phyloP scores from a whole-genome alignment of 2,113 vertebrate genomes.

The Sinocyclocheilus rhinocerous region DNA sequence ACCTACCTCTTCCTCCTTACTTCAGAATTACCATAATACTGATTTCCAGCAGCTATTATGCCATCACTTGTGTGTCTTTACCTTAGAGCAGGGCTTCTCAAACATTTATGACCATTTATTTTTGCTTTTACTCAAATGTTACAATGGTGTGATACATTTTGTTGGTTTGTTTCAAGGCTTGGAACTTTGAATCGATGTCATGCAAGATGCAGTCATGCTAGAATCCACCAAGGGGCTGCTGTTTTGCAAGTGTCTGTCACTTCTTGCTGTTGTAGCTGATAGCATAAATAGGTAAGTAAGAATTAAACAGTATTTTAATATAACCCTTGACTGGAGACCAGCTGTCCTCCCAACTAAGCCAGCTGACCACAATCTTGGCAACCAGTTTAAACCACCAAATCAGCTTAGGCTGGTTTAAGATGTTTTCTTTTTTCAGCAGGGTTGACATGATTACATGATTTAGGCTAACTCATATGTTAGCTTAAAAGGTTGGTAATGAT shows the following conservation, averaged over 20 bases:
- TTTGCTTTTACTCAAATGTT: background rate
- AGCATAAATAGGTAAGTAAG: background rate
- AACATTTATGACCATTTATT: background rate
- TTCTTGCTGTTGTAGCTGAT: background rate
- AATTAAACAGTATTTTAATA: background rate
- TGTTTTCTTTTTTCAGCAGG: background rate
- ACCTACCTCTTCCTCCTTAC: background rate
- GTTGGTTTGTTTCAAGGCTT: background rate
- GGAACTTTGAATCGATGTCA: background rate
- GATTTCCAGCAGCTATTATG: background rate
- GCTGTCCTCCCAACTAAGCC: background rate
- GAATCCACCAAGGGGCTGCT: background rate
- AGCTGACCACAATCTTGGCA: background rate
- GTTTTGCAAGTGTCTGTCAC: background rate
- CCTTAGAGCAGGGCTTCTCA: background rate
- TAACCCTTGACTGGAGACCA: background rate
- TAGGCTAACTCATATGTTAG: background rate
- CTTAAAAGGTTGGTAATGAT: too few relatives aligned
- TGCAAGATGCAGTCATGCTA: background rate
- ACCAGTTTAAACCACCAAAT: background rate
- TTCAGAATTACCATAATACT: constrained; percentile 31
- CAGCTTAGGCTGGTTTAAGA: background rate
- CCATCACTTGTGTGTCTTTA: background rate
- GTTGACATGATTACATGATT: background rate
- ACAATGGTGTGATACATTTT: too few relatives aligned